phyloP scores from a whole-genome alignment of 2,888 invertebrate genomes.

The Trimorus sp. region DNA sequence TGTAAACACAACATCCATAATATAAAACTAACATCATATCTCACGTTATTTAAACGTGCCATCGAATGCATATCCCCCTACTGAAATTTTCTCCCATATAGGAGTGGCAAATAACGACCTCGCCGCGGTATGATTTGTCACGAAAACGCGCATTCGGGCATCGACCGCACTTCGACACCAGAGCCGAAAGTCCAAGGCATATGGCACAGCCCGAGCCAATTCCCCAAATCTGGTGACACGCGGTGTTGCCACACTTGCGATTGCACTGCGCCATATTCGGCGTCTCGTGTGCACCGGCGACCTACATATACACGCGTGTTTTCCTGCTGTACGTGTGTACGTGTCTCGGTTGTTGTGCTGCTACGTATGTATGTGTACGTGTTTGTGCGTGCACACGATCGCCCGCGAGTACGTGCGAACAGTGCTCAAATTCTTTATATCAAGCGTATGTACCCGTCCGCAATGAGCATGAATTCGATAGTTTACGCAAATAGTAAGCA shows the following conservation, averaged over 20 bases:
- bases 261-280: constrained; percentile 38
- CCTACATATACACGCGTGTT: constrained; percentile 54
- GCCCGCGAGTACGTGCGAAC: constrained; percentile 27
- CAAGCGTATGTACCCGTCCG: constrained; percentile 52
- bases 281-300: constrained; percentile 55
- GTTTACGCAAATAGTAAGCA: constrained; percentile 66
- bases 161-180: background rate
- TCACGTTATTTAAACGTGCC: too few relatives aligned
- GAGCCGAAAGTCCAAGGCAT: constrained; percentile 11
- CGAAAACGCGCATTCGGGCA: background rate
- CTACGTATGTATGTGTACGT: too few relatives aligned
- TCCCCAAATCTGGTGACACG: constrained; percentile 41
- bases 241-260: background rate
- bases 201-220: constrained; percentile 16
- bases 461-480: constrained; percentile 64
- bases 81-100: too few relatives aligned
- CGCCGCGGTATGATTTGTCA: too few relatives aligned
- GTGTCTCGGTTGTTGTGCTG: background rate
- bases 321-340: background rate
- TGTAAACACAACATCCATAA: too few relatives aligned
- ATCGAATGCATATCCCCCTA: too few relatives aligned
- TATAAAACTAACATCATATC: too few relatives aligned
- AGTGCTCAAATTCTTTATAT: constrained; percentile 57
- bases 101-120: too few relatives aligned
- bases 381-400: too few relatives aligned